A percentile compares a stretch with the other conserved stretches of the same genome.
These are phyloP conservation scores for Phrynocephalus forsythii DNA, from an alignment of 2,797 vertebrate species.

Conservation along the genomic window DNA sequence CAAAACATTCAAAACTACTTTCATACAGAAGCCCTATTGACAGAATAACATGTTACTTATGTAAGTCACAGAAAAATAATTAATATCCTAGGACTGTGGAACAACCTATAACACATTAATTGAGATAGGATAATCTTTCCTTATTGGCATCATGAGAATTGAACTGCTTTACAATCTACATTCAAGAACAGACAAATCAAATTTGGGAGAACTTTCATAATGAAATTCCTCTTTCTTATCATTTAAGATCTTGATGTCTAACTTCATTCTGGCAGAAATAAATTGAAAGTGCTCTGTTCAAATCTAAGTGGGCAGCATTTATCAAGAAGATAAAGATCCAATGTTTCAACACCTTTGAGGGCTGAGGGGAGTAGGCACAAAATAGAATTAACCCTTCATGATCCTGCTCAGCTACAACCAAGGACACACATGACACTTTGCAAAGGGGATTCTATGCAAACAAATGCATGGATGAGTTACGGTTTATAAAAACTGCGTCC, in stretches of 20 bases:
- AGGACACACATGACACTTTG: neutral
- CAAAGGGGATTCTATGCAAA: neutral
- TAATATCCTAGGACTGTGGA: slow-evolving; percentile 39
- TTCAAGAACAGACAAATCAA: slow-evolving; percentile 38
- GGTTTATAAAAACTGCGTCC: neutral
- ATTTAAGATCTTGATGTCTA: slow-evolving; percentile 51
- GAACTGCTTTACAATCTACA: slow-evolving; percentile 46
- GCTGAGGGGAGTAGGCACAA: slow-evolving; percentile 28
- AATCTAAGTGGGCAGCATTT: slow-evolving; percentile 31
- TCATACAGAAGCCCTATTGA: slow-evolving; percentile 25
- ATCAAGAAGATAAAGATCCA: slow-evolving; percentile 22
- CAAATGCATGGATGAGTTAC: neutral
- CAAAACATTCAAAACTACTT: slow-evolving; percentile 24
- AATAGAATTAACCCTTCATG: slow-evolving; percentile 28
- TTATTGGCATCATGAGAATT: slow-evolving; percentile 41
- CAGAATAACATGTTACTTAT: slow-evolving; percentile 22
- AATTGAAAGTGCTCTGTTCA: slow-evolving; percentile 43
- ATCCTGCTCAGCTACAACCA: neutral
- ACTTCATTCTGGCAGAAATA: slow-evolving; percentile 42
- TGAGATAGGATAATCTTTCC: slow-evolving; percentile 37
- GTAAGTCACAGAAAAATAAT: slow-evolving; percentile 42
- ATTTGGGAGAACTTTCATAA: slow-evolving; percentile 50
- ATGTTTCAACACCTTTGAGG: slow-evolving; percentile 36
- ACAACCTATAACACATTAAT: slow-evolving; percentile 37
- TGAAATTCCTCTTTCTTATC: slow-evolving; percentile 58